These are phyloP conservation scores for Aphrophora alni DNA, from an alignment of 2,888 invertebrate species.

Conservation along the genomic window DNA sequence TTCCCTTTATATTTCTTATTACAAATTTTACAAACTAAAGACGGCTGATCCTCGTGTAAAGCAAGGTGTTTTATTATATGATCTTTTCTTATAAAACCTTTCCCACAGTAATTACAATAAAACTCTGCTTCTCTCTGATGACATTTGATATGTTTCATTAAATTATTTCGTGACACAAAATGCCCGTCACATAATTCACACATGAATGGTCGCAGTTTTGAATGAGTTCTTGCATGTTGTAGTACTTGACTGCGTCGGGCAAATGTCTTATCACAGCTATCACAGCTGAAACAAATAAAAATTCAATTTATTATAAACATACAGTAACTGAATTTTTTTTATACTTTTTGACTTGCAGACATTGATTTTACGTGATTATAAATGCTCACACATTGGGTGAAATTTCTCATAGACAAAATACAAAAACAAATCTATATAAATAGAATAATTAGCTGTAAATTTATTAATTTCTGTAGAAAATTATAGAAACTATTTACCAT, in stretches of 20 bases:
- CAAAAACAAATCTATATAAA: no score
- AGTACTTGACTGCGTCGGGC: constrained; percentile 76
- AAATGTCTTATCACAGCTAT: constrained; percentile 68
- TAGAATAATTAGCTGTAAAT: no score
- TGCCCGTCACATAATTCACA: constrained; percentile 73
- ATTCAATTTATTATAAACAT: no score
- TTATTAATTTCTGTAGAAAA: no score
- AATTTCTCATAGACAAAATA: no score
- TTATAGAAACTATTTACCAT: no score
- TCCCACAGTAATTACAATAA: constrained; percentile 80
- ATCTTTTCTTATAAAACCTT: constrained; percentile 75
- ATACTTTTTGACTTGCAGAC: no score
- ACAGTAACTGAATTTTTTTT: no score
- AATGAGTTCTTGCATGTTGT: constrained; percentile 77
- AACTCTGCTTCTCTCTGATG: constrained; percentile 80
- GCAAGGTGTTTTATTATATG: constrained; percentile 76
- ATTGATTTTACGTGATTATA: no score
- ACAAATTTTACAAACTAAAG: constrained; percentile 80
- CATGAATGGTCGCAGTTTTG: constrained; percentile 71
- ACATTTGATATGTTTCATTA: constrained; percentile 61
- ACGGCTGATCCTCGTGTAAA: constrained; percentile 72
- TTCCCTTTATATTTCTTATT: constrained; percentile 82
- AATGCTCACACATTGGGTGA: no score
- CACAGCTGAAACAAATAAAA: constrained; percentile 56
- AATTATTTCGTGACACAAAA: constrained; percentile 70